Evolutionary conservation across 1,140 invertebrate genomes (phyloP).

Genomic region (Neoseiulus cucumeris): DNA sequence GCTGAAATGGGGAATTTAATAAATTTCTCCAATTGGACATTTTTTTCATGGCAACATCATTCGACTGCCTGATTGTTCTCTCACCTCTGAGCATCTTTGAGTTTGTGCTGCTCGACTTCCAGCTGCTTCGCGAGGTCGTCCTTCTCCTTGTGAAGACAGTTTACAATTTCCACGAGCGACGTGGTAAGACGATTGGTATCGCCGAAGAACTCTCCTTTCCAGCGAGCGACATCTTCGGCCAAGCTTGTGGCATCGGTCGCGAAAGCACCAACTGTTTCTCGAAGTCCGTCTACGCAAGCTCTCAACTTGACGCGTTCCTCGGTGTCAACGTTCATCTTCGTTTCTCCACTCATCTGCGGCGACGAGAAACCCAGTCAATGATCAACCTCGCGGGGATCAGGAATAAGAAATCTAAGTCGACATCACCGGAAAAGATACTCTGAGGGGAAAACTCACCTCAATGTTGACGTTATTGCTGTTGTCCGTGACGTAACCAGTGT

Average conservation of each 20-base stretch:
- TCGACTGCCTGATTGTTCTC: too few relatives aligned
- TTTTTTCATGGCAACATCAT: too few relatives aligned
- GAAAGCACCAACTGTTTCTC: background rate
- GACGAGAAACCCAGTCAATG: too few relatives aligned
- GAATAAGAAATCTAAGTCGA: too few relatives aligned
- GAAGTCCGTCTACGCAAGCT: background rate
- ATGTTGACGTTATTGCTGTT: background rate
- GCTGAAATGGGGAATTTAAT: background rate
- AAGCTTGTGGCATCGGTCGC: background rate
- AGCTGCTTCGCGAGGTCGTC: constrained; percentile 3
- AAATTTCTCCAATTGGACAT: too few relatives aligned
- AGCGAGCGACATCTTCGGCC: background rate
- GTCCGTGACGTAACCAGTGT: constrained; percentile 3
- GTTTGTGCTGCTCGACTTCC: constrained; percentile 9
- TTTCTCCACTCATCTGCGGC: too few relatives aligned
- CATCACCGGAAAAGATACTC: too few relatives aligned
- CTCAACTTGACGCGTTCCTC: background rate
- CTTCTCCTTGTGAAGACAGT: background rate
- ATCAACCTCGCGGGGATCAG: too few relatives aligned
- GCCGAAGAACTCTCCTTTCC: background rate
- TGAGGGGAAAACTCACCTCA: background rate
- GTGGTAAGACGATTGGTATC: background rate
- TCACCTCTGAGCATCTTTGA: constrained; percentile 14
- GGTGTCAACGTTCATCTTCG: too few relatives aligned
- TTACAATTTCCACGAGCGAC: background rate